Conservation (phyloP, 2,797 vertebrate genomes). For the Chelonia mydas region DNA sequence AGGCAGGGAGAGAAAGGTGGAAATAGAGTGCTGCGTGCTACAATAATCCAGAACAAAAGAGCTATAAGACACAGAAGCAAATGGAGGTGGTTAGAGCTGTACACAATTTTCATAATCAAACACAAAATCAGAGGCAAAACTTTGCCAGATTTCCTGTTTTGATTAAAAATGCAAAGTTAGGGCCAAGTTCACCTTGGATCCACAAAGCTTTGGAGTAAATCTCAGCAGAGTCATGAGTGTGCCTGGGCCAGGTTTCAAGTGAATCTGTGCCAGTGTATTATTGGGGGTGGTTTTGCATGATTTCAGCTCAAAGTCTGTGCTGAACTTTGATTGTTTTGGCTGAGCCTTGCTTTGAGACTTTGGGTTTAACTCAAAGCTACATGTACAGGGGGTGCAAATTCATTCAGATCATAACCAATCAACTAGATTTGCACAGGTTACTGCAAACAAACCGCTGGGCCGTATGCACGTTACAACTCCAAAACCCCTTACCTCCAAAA, state of each 20-base stretch:
- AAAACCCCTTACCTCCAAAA: not conserved
- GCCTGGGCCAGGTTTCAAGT: not conserved
- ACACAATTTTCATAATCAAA: not conserved
- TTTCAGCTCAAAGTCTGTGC: not conserved
- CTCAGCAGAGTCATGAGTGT: not conserved
- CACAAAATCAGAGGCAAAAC: rapidly evolving
- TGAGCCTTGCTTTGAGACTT: not conserved
- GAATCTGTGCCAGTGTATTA: not conserved
- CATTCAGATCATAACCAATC: not conserved
- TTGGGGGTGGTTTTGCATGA: not conserved
- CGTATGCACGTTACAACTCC: not conserved
- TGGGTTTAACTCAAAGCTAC: not conserved
- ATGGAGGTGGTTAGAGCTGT: rapidly evolving
- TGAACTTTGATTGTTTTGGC: not conserved
- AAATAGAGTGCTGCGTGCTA: rapidly evolving
- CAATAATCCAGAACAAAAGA: not conserved
- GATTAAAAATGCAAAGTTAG: not conserved
- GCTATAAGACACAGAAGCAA: not conserved
- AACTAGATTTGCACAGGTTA: not conserved
- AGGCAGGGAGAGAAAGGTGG: not conserved
- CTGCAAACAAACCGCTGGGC: not conserved
- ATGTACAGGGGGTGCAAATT: not conserved
- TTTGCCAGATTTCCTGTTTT: not conserved
- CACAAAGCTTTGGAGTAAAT: not conserved
- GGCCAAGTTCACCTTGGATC: not conserved